Percentiles rank a stretch among this genome's conserved stretches.
Conservation (phyloP, 2,113 vertebrate species). For the Excalfactoria chinensis region DNA sequence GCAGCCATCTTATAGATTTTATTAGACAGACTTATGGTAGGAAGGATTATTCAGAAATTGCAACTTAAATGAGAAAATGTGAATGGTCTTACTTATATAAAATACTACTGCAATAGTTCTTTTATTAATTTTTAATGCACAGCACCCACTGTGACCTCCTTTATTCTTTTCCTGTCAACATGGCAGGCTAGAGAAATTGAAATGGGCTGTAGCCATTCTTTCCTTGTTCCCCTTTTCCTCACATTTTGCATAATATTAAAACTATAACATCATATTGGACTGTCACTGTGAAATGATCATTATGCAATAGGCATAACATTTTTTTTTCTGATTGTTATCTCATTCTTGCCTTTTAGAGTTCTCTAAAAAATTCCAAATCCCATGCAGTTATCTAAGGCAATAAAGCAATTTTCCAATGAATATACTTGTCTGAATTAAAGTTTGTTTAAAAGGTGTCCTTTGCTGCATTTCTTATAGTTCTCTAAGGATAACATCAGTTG, state of each 20-base stretch:
- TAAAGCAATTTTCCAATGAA: conserved; percentile 25
- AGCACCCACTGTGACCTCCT: conserved; percentile 79
- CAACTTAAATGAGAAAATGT: conserved; percentile 79
- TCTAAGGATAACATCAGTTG: conserved; percentile 7
- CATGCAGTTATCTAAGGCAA: conserved; percentile 36
- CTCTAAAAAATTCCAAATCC: conserved; percentile 42
- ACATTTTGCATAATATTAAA: conserved; percentile 48
- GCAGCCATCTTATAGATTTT: conserved; percentile 69
- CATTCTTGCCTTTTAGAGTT: conserved; percentile 5
- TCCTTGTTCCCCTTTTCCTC: conserved; percentile 17
- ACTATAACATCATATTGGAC: conserved; percentile 47
- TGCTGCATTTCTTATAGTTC: background rate
- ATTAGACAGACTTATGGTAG: conserved; percentile 74
- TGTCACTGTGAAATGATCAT: conserved; percentile 50
- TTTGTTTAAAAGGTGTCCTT: conserved; percentile 47
- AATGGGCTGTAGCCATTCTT: conserved; percentile 64
- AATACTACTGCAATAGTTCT: conserved; percentile 84
- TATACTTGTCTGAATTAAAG: conserved; percentile 34
- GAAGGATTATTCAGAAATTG: conserved; percentile 77
- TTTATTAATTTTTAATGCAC: conserved; percentile 86
- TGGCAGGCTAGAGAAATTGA: conserved; percentile 78
- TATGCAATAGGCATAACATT: background rate
- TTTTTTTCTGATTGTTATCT: conserved; percentile 14
- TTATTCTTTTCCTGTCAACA: conserved; percentile 79
- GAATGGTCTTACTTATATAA: conserved; percentile 82